Evolutionary conservation across 2,888 invertebrate species (phyloP), one percentile per base, ranked within the genome.

Genomic region (Mechanitis mazaeus): DNA sequence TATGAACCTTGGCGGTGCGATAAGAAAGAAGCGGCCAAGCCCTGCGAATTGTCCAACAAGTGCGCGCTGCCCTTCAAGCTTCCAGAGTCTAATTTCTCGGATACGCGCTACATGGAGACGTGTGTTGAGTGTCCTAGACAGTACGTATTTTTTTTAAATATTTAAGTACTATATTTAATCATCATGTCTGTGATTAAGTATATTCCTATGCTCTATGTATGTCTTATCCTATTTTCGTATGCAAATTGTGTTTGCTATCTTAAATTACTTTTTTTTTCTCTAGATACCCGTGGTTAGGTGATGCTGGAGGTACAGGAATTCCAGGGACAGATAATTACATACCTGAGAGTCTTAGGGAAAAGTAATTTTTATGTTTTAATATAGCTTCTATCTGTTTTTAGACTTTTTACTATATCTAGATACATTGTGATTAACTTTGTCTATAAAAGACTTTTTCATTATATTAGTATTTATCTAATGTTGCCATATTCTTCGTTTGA

Each of bases 241-340:
- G 20, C 20, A 20, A 38, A 38, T 38, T 6, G 6, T 9, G 42
- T 42, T 1, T 42, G 3, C 9, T 42, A 42, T 42, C 7, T 42
- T 42, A 9, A 42, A 42, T 42, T 9, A 42, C 11, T 1, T 42
- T 42, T 42, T 42, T 42, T 42, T 42, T 42, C 11, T 42, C 28
- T 76, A 93, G 92, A 72, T 94, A 95, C 85, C 97, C 97, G 2
- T 97, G 97, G 97, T 82, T 97, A 67, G 96, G 96, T 35, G 96
- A 97, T 83, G 94, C 96, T 2, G 95, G 93, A 71, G 96, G 96
- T 60, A 94, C 95, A 33, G 96, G 96, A 11, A 93, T 95, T 68
- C 92, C 93, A 42, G 94, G 94, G 55, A 94, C 92, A 71, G 96
- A 96, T 78, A 95, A 94, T 81, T 96, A 96, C 79, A 92, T 94